A percentile compares a stretch with the other conserved stretches of the same genome.
phyloP scores from a whole-genome alignment of 1,140 invertebrate species.

The Ips typographus region DNA sequence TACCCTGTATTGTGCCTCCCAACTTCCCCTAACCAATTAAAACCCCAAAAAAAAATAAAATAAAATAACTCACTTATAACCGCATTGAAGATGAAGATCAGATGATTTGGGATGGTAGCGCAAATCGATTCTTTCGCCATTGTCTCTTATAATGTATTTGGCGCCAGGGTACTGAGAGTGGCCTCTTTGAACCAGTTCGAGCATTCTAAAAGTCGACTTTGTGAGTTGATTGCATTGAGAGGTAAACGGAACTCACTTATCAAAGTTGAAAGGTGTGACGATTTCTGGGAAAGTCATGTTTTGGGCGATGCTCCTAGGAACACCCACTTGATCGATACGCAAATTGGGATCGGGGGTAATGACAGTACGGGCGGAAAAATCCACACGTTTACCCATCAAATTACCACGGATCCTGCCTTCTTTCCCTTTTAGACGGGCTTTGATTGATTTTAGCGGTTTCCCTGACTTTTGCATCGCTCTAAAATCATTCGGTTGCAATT shows the following conservation, averaged over 20 bases:
- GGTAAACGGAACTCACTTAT: constrained; percentile 60
- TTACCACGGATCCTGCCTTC: constrained; percentile 98
- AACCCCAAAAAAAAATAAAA: constrained; percentile 32
- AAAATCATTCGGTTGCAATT: constrained; percentile 37
- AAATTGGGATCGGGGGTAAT: constrained; percentile 99
- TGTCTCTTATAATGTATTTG: constrained; percentile 98
- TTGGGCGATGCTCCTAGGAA: constrained; percentile 96
- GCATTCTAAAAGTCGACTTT: constrained; percentile 69
- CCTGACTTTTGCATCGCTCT: constrained; percentile 98
- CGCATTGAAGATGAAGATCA: constrained; percentile 97
- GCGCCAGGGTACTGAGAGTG: constrained; percentile 99
- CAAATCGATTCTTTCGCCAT: constrained; percentile 97
- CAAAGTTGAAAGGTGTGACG: constrained; percentile 99
- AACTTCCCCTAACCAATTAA: too few species aligned
- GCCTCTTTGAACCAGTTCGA: constrained; percentile 92
- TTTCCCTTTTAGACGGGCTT: constrained; percentile 88
- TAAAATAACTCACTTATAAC: constrained; percentile 71
- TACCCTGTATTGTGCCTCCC: not conserved
- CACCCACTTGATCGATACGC: constrained; percentile 97
- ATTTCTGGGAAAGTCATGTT: constrained; percentile 99
- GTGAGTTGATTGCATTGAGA: not conserved
- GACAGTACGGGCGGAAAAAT: constrained; percentile 98
- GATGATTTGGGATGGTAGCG: constrained; percentile 97
- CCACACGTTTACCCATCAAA: constrained; percentile 99
- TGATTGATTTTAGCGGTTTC: constrained; percentile 96